Evolutionary conservation across 2,888 invertebrate species (phyloP), one percentile per base, ranked within the genome.

Genomic region (Melinopterus prodromus): DNA sequence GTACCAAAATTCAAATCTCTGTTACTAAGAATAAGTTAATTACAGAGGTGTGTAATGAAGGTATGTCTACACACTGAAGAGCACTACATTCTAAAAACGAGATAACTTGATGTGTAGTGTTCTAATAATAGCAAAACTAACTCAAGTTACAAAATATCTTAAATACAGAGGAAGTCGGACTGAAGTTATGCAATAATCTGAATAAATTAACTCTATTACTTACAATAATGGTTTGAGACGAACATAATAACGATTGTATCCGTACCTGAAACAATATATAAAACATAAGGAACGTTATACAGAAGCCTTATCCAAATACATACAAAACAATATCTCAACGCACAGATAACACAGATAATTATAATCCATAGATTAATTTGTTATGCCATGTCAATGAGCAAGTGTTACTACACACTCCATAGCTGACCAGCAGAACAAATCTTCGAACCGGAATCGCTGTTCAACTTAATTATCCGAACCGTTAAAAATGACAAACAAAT

Each of bases 401-500:
- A 26, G 26, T 26, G 26, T 53, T 53, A 53, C 53, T 53, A 53
- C 53, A 53, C 53, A 53, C 53, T 53, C 12, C 53, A 53, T 53
- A 53, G 53, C 12, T 53, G 53, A 53, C 53, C 53, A 12, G 53
- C 53, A 53, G 53, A 53, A 12, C 53, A 53, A 53, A 53, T 53
- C 5, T 53, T 12, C 53, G 12, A 53, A 53, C 53, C 53, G 53
- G 53, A 53, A 7, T 53, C 53, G 53, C 7, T 7, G 53, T 53
- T 9, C 53, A 53, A 53, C 12, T 53, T 53, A 53, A 53, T 53
- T 53, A 53, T 53, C 53, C 53, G 53, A 12, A 53, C 53, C 53
- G 53, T 53, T 53, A 53, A 53, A 53, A 53, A 53, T 53, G 53
- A 53, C 53, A 53, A 53, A 53, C 53, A 53, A 53, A 53, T 53